Base-by-base conservation (phyloP, 1,140 invertebrate species). In the Centruroides vittatus region DNA sequence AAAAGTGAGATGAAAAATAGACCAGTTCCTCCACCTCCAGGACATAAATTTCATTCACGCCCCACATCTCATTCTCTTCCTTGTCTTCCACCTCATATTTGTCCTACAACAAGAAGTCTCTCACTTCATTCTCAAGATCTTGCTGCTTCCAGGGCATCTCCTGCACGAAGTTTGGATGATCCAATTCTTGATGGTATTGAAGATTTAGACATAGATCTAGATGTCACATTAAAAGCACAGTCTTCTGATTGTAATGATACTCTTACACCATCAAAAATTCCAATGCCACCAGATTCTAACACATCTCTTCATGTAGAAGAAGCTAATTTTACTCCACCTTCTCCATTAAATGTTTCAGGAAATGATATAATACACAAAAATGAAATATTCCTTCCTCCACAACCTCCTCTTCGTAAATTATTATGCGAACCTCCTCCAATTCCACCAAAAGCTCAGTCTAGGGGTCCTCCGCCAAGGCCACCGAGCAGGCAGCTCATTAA, bases 401-500 rank as follows among this genome's bases (percentile, higher is more conserved):
- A 56, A 23, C 52, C 55, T 53, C 53, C 55, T 53, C 11, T 59
- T 12, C 36, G 63, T 34, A 47, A 60, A 57, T 53, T 65, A n/a
- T 59, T 57, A 54, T 61, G 51, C 55, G 63, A 65, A 59, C 63
- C 63, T 9, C 63, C 63, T 10, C 63, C 63, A 47, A 53, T 65
- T 47, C 63, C 63, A 47, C 63, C 63, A 12, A 65, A 65, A 57
- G 63, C 60, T 12, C 8, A 57, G 35, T 53, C 63, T 49, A 50
- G 63, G 52, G 63, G 63, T 2, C 63, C 63, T 10, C 63, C 63
- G 13, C 63, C 63, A n/a, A 51, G 63, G 0, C 63, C 63, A 23
- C 63, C 63, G 3, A 65, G 63, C 52, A 52, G 63, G 7, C 63
- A 65, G 12, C 47, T 61, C 6, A 47, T 64, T 9, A 55, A 51